Percentiles rank a stretch among this genome's conserved stretches.
phyloP scores from a whole-genome alignment of 2,888 invertebrate species.

The Allacma fusca region DNA sequence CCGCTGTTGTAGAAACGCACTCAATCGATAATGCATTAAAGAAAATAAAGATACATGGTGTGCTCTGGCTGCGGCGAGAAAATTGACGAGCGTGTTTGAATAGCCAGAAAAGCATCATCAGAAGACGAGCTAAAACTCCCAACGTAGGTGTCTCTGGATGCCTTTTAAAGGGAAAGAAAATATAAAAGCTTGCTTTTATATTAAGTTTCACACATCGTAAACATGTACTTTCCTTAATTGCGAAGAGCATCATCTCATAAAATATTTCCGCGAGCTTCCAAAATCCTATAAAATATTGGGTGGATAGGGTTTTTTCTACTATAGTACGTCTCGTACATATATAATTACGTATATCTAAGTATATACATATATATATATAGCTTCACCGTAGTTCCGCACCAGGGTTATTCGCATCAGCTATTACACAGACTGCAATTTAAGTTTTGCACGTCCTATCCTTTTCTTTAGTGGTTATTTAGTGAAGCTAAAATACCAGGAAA shows the following conservation, averaged over 20 bases:
- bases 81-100: background rate
- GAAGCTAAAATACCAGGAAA: background rate
- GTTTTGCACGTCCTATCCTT: too few relatives aligned
- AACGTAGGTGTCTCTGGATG: conserved; percentile 29
- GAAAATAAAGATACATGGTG: too few relatives aligned
- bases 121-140: background rate
- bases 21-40: too few relatives aligned
- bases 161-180: background rate
- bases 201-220: background rate
- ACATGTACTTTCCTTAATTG: conserved; percentile 9
- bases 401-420: too few relatives aligned
- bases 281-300: background rate
- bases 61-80: too few relatives aligned
- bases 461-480: too few relatives aligned
- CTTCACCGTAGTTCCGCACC: too few relatives aligned
- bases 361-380: too few relatives aligned
- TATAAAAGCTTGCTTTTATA: background rate
- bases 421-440: too few relatives aligned
- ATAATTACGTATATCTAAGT: too few relatives aligned
- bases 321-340: too few relatives aligned
- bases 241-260: background rate
- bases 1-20: too few relatives aligned
- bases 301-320: background rate
- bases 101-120: background rate
- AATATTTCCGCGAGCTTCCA: background rate